These are phyloP conservation scores for Watsonalla binaria DNA, from an alignment of 2,888 invertebrate species.

Conservation along the genomic window DNA sequence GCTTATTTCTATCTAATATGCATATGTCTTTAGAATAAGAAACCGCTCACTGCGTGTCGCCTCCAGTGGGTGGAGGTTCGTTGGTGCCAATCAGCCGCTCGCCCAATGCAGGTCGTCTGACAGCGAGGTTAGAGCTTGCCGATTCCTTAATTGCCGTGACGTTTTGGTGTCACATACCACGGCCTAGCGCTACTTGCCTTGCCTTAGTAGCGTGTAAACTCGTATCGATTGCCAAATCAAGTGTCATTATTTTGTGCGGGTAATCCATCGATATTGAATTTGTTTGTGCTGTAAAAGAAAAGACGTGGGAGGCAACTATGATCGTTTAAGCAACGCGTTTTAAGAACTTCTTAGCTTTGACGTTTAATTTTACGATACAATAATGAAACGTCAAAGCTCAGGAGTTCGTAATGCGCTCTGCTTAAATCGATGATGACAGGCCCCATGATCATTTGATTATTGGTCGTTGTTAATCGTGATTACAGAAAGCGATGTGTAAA, in stretches of 20 bases:
- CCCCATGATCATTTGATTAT: no score
- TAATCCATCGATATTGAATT: background rate
- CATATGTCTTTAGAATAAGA: no score
- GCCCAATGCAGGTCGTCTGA: slow-evolving; percentile 64
- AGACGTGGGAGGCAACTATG: no score
- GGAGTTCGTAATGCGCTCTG: no score
- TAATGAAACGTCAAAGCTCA: no score
- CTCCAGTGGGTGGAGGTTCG: slow-evolving; percentile 24
- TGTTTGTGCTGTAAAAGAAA: background rate
- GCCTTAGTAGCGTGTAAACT: slow-evolving; percentile 31
- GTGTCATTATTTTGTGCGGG: slow-evolving; percentile 16
- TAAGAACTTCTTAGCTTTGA: no score
- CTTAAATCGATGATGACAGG: no score
- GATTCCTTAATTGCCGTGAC: slow-evolving; percentile 79
- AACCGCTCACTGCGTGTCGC: slow-evolving; percentile 8
- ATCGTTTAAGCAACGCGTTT: no score
- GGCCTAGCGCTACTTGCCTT: slow-evolving; percentile 50
- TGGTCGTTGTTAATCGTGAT: no score
- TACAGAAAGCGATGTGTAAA: no score
- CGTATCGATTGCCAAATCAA: slow-evolving; percentile 33
- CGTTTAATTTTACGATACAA: no score
- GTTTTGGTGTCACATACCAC: slow-evolving; percentile 76
- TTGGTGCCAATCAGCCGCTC: slow-evolving; percentile 67
- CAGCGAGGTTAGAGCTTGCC: slow-evolving; percentile 76
- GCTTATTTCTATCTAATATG: no score